Conservation (phyloP, 2,113 vertebrate species). For the Hystrix brachyura region DNA sequence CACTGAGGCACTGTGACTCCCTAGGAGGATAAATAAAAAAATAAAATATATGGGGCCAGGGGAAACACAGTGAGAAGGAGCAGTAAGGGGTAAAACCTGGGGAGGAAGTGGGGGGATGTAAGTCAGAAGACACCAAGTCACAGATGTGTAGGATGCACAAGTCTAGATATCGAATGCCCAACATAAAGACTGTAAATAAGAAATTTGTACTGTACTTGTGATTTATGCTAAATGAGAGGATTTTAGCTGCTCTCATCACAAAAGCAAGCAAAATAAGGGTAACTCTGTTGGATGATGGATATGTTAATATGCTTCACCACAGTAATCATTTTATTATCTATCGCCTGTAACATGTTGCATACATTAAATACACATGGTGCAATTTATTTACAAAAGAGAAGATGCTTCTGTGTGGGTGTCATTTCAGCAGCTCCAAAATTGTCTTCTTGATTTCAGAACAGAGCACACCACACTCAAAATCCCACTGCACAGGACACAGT, state of each 20-base stretch:
- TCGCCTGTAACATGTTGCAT: background rate
- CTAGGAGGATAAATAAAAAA: background rate
- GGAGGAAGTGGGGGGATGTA: background rate
- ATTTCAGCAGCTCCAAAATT: conserved; percentile 26
- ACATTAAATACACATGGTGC: background rate
- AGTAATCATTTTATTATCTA: background rate
- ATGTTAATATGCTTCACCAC: background rate
- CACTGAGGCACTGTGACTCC: too few species aligned
- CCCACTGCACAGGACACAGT: background rate
- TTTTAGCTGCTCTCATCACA: background rate
- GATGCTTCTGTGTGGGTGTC: background rate
- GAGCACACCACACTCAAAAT: conserved; percentile 36
- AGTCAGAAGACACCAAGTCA: background rate
- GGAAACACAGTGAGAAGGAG: background rate
- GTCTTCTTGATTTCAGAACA: background rate
- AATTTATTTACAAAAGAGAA: background rate
- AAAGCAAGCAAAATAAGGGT: background rate
- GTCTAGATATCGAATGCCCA: background rate
- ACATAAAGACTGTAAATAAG: background rate
- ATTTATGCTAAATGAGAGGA: background rate
- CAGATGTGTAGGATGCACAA: too few species aligned
- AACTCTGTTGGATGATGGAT: background rate
- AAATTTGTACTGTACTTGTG: background rate
- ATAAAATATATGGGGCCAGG: background rate
- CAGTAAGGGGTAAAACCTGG: background rate